Evolutionary conservation across 2,888 invertebrate species (phyloP), one percentile per base, ranked within the genome.

Genomic region (Machimus rusticus): DNA sequence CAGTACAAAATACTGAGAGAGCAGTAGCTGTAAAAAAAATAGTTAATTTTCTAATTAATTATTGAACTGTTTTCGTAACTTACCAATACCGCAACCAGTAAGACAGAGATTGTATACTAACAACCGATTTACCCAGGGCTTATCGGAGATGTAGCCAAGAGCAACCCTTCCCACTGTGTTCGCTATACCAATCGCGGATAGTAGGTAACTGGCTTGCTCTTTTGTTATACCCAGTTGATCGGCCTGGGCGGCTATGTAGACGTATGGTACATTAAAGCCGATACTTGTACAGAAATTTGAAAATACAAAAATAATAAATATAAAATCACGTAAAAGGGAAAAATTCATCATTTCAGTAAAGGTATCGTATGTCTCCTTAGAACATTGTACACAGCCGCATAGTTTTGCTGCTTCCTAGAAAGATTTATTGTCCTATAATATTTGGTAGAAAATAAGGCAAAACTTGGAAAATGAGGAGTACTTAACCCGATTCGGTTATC

Each of bases 191-290:
- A 98, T 96, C 85, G 96, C 94, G 23, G 97, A 95, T 89, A 98
- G 94, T 87, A 98, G 93, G 90, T 95, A 95, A 90, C 96, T 95
- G 5, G 96, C 95, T 74, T 94, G 91, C 16, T 94, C 93, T 86
- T 94, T 93, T 23, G 93, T 91, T 46, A 97, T 93, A 1, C 93
- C 94, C 84, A 95, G 91, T 0, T 92, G 92, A 88, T 95, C 94
- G 14, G 96, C 96, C 93, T 96, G 95, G 79, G 96, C 95, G 90
- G 96, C 95, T 88, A 97, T 94, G 91, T 97, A 98, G 86, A 98
- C 95, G 91, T 98, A 98, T 51, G 99, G 99, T 91, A 98, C 95
- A 92, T 98, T 98, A 94, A 98, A 98, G 88, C 98, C 98, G 91
- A 99, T 96, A 91, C 98, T 98, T 28, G 93, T 93, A 89, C 92